Conservation (phyloP, 1,140 invertebrate species). For the Drosophila rufa region DNA sequence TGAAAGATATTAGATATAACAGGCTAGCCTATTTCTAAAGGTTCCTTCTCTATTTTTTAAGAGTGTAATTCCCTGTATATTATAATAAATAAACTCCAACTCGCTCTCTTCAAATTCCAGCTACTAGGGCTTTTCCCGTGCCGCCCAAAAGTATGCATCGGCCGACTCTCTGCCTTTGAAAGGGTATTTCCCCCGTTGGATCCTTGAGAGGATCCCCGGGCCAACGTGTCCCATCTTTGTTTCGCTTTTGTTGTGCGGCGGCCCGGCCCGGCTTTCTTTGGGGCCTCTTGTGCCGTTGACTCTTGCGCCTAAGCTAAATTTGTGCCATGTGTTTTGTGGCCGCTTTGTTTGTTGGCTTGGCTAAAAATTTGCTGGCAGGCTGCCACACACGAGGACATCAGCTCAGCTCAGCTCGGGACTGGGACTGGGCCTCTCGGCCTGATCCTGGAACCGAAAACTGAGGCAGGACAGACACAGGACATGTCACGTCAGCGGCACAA, state of each 20-base stretch:
- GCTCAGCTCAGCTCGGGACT: background rate
- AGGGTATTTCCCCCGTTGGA: conserved; percentile 1
- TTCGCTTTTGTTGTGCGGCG: conserved; percentile 33
- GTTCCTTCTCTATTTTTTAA: too few relatives aligned
- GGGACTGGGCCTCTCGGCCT: background rate
- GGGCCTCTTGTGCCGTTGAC: conserved; percentile 51
- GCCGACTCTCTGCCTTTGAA: background rate
- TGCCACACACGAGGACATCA: conserved; percentile 54
- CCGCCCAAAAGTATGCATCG: background rate
- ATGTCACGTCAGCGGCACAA: conserved; percentile 80
- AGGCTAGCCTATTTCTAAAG: too few relatives aligned
- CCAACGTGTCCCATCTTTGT: conserved; percentile 42
- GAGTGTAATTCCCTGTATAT: too few relatives aligned
- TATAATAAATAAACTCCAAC: too few relatives aligned
- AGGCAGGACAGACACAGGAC: conserved; percentile 59
- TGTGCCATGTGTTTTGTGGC: conserved; percentile 55
- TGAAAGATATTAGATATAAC: too few relatives aligned
- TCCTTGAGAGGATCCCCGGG: too few relatives aligned
- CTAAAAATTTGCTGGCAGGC: conserved; percentile 56
- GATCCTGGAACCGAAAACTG: conserved; percentile 9
- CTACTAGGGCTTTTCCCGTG: background rate
- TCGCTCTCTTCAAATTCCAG: too few relatives aligned
- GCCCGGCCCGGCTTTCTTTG: conserved; percentile 28
- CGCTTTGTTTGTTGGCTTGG: conserved; percentile 42
- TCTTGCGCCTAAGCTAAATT: conserved; percentile 55